phyloP scores from a whole-genome alignment of 2,888 invertebrate genomes.

The Dolichomitus sp. region DNA sequence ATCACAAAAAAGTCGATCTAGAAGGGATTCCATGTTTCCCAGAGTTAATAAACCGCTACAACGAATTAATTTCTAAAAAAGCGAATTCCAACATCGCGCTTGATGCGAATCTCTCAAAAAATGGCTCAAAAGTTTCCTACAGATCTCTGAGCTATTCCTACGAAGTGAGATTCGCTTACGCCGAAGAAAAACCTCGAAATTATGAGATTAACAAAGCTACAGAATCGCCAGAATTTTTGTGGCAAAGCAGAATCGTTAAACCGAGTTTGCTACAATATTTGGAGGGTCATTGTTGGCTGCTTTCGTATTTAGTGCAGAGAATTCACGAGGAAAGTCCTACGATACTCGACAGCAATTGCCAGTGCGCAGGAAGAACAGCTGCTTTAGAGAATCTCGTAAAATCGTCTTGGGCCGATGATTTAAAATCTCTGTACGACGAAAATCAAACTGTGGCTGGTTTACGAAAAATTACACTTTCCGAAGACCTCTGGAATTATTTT shows the following conservation, averaged over 20 bases:
- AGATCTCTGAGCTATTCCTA: slow-evolving; percentile 69
- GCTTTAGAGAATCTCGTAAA: slow-evolving; percentile 89
- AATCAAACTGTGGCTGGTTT: slow-evolving; percentile 89
- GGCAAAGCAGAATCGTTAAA: slow-evolving; percentile 80
- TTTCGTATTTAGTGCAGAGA: slow-evolving; percentile 90
- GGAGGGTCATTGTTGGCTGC: slow-evolving; percentile 90
- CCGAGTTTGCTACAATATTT: slow-evolving; percentile 89
- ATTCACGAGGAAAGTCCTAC: slow-evolving; percentile 88
- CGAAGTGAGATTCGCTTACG: slow-evolving; percentile 75
- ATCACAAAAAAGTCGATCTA: slow-evolving; percentile 54
- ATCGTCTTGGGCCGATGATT: slow-evolving; percentile 87
- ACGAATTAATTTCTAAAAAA: slow-evolving; percentile 69
- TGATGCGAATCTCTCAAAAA: slow-evolving; percentile 60
- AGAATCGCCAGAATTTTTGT: slow-evolving; percentile 54
- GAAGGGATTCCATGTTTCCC: slow-evolving; percentile 70
- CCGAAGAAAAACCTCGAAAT: slow-evolving; percentile 35
- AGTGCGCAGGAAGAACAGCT: slow-evolving; percentile 87
- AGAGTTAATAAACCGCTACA: slow-evolving; percentile 76
- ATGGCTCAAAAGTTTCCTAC: slow-evolving; percentile 51
- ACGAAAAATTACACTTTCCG: slow-evolving; percentile 87
- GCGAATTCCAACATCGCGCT: slow-evolving; percentile 6
- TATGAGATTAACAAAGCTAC: neutral
- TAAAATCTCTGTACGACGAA: slow-evolving; percentile 88
- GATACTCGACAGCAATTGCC: slow-evolving; percentile 87
- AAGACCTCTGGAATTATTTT: slow-evolving; percentile 87